phyloP scores from a whole-genome alignment of 2,113 vertebrate genomes.

The Phycodurus eques region DNA sequence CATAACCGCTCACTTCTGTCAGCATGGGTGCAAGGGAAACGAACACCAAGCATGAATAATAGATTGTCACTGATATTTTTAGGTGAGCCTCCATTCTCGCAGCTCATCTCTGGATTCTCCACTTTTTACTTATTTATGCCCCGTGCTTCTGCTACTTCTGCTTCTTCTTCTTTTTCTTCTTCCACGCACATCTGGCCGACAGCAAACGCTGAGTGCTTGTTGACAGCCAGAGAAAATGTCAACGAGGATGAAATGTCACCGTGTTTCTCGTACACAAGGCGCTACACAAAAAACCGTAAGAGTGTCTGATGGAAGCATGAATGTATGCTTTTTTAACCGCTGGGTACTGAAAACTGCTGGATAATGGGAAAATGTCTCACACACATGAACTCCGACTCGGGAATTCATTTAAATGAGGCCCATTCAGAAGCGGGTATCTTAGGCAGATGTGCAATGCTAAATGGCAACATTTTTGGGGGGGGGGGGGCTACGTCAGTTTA shows the following conservation, averaged over 20 bases:
- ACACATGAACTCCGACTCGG: too few species aligned
- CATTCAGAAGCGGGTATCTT: too few species aligned
- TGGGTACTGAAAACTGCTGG: background rate
- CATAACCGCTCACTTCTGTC: slow-evolving; percentile 79
- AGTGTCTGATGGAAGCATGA: background rate
- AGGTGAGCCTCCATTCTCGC: slow-evolving; percentile 78
- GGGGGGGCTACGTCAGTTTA: too few species aligned
- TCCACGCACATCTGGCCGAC: slow-evolving; percentile 29
- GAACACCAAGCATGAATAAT: slow-evolving; percentile 84
- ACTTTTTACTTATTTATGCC: slow-evolving; percentile 71
- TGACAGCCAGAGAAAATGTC: slow-evolving; percentile 51
- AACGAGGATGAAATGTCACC: slow-evolving; percentile 66
- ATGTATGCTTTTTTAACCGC: background rate
- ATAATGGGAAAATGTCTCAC: background rate
- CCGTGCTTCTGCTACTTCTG: slow-evolving; percentile 56
- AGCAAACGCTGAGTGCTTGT: slow-evolving; percentile 52
- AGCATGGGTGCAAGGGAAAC: slow-evolving; percentile 56
- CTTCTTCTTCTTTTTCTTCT: slow-evolving; percentile 4
- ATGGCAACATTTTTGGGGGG: too few species aligned
- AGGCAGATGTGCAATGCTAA: too few species aligned
- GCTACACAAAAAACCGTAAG: background rate
- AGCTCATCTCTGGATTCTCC: slow-evolving; percentile 68
- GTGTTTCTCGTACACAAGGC: slow-evolving; percentile 13
- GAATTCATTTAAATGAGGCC: too few species aligned
- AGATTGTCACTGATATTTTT: slow-evolving; percentile 83